Conservation (phyloP, 2,113 vertebrate genomes). For the Megaleporinus macrocephalus region DNA sequence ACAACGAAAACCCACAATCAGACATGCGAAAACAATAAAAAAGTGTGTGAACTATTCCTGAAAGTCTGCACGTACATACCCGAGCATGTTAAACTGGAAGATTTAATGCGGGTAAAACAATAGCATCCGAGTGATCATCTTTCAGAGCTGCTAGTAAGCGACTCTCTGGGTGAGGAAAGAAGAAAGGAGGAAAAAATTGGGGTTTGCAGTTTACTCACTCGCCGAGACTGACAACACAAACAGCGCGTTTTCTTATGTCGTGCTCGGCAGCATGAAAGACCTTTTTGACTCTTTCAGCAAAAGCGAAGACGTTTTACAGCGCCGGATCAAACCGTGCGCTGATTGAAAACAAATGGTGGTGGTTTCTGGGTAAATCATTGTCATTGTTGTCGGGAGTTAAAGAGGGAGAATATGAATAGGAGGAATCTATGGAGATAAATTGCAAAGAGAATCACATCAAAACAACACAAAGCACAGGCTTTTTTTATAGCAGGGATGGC, state of each 20-base stretch:
- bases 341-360: not conserved
- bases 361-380: slow-evolving; percentile 4
- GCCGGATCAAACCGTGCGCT: not conserved
- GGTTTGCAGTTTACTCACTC: not conserved
- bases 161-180: not conserved
- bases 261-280: not conserved
- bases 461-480: not conserved
- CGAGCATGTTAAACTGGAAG: not conserved
- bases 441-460: not conserved
- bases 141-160: not conserved
- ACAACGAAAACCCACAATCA: not conserved
- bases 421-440: not conserved
- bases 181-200: not conserved
- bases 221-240: slow-evolving; percentile 3
- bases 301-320: not conserved
- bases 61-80: not conserved
- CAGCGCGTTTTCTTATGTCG: not conserved
- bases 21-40: not conserved
- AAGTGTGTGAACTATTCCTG: not conserved
- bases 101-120: slow-evolving; percentile 9
- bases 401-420: not conserved
- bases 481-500: not conserved
- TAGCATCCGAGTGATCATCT: not conserved
- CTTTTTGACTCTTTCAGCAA: not conserved
- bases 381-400: not conserved